Evolutionary conservation across 2,797 vertebrate genomes (phyloP).

Genomic region (Natrix natrix): DNA sequence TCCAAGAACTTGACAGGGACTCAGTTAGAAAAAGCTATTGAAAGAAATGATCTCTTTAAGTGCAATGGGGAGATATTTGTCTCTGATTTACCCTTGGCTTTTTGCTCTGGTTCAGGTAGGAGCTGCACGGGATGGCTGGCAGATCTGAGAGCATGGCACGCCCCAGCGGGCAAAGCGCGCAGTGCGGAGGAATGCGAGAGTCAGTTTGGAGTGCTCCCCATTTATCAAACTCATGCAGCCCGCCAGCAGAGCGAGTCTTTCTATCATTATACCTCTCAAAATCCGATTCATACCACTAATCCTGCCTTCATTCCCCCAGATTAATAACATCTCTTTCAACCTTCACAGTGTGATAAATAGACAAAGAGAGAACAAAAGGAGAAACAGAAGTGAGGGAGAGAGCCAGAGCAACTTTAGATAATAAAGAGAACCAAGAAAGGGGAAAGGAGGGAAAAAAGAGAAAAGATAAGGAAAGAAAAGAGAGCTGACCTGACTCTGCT

Average conservation of each 20-base stretch:
- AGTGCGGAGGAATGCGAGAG: constrained; percentile 82
- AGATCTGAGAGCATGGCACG: constrained; percentile 85
- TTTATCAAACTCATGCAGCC: constrained; percentile 99
- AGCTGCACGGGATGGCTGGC: constrained; percentile 79
- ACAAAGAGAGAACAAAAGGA: constrained; percentile 98
- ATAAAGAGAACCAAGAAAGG: constrained; percentile 81
- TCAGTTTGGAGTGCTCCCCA: constrained; percentile 92
- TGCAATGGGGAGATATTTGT: constrained; percentile 78
- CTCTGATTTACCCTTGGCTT: constrained; percentile 83
- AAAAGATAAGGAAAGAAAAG: constrained; percentile 63
- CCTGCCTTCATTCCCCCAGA: constrained; percentile 99
- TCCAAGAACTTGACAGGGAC: constrained; percentile 69
- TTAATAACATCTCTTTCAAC: constrained; percentile 99
- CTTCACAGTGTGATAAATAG: constrained; percentile 99
- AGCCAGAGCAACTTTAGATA: constrained; percentile 82
- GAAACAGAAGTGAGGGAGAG: constrained; percentile 85
- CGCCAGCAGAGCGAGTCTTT: constrained; percentile 99
- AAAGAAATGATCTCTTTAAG: constrained; percentile 82
- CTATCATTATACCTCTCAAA: constrained; percentile 99
- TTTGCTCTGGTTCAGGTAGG: constrained; percentile 83
- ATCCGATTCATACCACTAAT: constrained; percentile 99
- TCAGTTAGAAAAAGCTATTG: constrained; percentile 73
- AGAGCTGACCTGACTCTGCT: constrained; percentile 67
- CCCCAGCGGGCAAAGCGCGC: constrained; percentile 83
- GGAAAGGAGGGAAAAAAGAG: constrained; percentile 68